Conservation (phyloP, 2,888 invertebrate species). For the Lochmaea crataegi region DNA sequence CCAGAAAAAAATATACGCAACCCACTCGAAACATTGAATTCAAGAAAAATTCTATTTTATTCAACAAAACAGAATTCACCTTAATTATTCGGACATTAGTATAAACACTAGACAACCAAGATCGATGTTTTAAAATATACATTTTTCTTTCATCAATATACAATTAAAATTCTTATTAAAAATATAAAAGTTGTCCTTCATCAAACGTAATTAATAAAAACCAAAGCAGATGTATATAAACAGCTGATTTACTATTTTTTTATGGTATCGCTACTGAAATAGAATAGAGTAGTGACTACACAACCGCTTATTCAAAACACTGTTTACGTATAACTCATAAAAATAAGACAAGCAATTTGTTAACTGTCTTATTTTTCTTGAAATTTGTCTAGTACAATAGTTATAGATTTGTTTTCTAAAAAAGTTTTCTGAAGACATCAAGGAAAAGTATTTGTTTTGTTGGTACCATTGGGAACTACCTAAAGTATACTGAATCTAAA, state of each 20-base stretch:
- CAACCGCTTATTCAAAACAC: conserved; percentile 4
- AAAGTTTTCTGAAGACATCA: too few relatives aligned
- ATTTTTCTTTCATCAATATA: conserved; percentile 38
- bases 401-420: too few relatives aligned
- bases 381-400: too few relatives aligned
- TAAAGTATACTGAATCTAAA: too few relatives aligned
- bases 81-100: conserved; percentile 40
- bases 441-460: too few relatives aligned
- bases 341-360: neutral
- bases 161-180: conserved; percentile 40
- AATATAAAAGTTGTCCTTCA: conserved; percentile 44
- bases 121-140: conserved; percentile 32
- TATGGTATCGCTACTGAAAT: conserved; percentile 39
- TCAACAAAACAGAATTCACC: conserved; percentile 21
- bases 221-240: conserved; percentile 46
- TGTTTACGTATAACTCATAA: neutral
- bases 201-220: conserved; percentile 44
- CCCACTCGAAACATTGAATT: neutral
- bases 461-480: too few relatives aligned
- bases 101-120: conserved; percentile 21
- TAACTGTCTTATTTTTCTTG: too few relatives aligned
- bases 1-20: conserved; percentile 1
- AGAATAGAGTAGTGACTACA: conserved; percentile 35
- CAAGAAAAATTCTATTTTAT: conserved; percentile 9
- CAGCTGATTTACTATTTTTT: conserved; percentile 48